Percentiles rank a stretch among this genome's conserved stretches.
These are phyloP conservation scores for Chloroceryle amazona DNA, from an alignment of 2,797 vertebrate genomes.

Conservation along the genomic window DNA sequence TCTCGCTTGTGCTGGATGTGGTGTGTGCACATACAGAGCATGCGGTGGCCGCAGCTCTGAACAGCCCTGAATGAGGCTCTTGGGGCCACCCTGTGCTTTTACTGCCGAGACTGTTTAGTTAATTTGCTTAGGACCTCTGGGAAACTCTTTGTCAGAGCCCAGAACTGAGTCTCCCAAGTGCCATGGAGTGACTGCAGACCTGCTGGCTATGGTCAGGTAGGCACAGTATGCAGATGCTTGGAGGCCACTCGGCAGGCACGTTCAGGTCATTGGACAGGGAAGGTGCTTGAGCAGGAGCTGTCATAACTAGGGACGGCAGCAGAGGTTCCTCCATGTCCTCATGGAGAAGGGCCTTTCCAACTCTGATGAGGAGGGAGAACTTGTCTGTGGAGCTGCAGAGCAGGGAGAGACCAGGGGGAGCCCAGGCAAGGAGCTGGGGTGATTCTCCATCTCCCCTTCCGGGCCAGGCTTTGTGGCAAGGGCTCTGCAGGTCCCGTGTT, in stretches of 20 bases:
- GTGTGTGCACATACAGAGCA: background rate
- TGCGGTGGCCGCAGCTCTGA: background rate
- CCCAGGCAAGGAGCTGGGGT: background rate
- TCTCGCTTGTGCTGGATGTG: background rate
- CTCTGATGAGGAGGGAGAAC: background rate
- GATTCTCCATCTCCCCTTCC: background rate
- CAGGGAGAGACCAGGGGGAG: background rate
- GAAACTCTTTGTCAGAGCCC: background rate
- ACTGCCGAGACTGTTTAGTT: background rate
- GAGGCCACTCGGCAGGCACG: background rate
- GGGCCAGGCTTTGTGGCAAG: background rate
- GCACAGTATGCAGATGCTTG: rapidly evolving
- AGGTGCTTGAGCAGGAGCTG: background rate
- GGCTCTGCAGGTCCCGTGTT: rapidly evolving
- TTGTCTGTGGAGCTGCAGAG: background rate
- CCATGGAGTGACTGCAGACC: rapidly evolving
- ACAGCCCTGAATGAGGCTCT: background rate
- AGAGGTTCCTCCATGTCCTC: background rate
- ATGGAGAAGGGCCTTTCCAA: background rate
- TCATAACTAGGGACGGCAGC: background rate
- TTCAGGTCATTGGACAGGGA: background rate
- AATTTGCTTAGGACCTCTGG: background rate
- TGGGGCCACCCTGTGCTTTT: background rate
- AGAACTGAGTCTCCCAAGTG: background rate
- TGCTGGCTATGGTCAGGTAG: background rate